Evolutionary conservation across 2,113 vertebrate species (phyloP), one percentile per base, ranked within the genome.

Genomic region (Bambusicola thoracicus): DNA sequence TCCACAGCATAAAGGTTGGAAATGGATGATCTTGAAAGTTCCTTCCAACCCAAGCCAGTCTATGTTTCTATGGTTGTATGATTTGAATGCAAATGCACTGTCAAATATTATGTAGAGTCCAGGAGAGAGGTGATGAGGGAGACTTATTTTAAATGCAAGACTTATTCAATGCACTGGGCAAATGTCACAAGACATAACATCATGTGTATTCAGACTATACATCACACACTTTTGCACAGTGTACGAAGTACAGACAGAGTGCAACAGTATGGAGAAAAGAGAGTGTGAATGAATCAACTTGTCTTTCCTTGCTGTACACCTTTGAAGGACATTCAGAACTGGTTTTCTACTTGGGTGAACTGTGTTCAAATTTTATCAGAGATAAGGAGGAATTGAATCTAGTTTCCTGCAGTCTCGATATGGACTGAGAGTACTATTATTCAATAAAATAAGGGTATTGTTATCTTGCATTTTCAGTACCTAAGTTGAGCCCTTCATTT

Each of bases 71-170:
- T 55, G 30, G 32, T 55, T 55, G 29, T 32, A 55, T 32, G 3
- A 17, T 43, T 29, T 78, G 44, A 13, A 72, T 40, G 15, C 36
- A 41, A 74, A 22, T 2, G 25, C 34, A 20, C 3, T 34, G 19
- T 22, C 43, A 49, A 8, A 32, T 6, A 7, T 19, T 29, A 44
- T 3, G 18, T 29, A 9, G 2, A 24, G 7, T n/a, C 32, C 41
- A n/a, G 41, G 38, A 25, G 13, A 58, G 24, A 1, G 4, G 1
- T 1, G 2, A 34, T 32, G 36, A 53, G 13, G 13, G 16, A 86
- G 1, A 1, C 16, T 63, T 74, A 38, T 75, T 84, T 34, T 68
- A 18, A 19, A 51, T 56, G 25, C 24, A 74, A 22, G 4, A 10
- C 6, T 43, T 78, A 20, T 38, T 74, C 19, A 63, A 67, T 16